Conservation (phyloP, 2,113 vertebrate species). For the Poeciliopsis turrubarensis region DNA sequence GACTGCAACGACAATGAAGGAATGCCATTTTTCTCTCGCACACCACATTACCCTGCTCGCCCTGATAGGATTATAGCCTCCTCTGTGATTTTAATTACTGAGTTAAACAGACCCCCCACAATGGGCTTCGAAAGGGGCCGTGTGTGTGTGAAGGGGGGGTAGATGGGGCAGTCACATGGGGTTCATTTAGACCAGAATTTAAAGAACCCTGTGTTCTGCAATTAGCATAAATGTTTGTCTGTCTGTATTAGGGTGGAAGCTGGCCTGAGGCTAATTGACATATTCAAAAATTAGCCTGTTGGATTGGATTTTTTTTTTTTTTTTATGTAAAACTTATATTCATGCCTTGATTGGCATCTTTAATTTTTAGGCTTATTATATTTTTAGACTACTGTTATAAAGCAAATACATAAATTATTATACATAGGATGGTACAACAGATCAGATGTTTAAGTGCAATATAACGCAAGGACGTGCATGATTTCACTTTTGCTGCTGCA, state of each 20-base stretch:
- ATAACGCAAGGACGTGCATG: conserved; percentile 39
- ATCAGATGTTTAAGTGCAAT: conserved; percentile 35
- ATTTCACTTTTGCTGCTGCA: conserved; percentile 37
- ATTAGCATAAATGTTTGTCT: conserved; percentile 47
- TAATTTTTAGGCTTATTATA: too few relatives aligned
- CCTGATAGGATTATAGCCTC: conserved; percentile 78
- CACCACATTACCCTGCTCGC: conserved; percentile 40
- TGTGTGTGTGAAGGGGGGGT: background rate
- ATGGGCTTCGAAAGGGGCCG: conserved; percentile 48
- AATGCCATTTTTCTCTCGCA: conserved; percentile 28
- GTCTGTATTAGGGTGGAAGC: conserved; percentile 4
- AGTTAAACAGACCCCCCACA: conserved; percentile 78
- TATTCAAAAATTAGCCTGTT: conserved; percentile 27
- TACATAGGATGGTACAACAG: background rate
- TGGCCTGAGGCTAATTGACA: conserved; percentile 59
- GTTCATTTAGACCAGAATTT: conserved; percentile 59
- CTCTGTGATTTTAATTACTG: conserved; percentile 77
- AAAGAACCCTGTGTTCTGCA: conserved; percentile 61
- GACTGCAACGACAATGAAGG: conserved; percentile 19
- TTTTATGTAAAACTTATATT: background rate
- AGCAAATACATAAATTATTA: background rate
- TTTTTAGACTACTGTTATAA: too few relatives aligned
- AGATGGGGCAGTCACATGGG: conserved; percentile 57
- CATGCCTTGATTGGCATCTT: background rate
- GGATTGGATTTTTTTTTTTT: background rate